A percentile compares a stretch with the other conserved stretches of the same genome.
Evolutionary conservation across 2,888 invertebrate species (phyloP).

Genomic region (Caenorhabditis virilis): DNA sequence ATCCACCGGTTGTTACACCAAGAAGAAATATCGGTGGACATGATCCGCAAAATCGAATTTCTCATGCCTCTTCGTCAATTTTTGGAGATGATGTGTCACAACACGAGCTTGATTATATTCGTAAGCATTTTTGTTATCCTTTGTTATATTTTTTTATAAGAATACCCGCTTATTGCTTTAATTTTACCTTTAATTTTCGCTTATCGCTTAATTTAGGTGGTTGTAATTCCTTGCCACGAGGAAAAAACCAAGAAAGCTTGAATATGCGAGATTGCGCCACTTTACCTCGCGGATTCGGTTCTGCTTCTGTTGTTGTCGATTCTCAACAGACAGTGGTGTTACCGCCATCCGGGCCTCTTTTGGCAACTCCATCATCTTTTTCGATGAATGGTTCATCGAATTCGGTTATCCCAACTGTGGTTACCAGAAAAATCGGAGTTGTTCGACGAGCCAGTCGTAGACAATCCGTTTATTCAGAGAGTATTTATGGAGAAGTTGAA

Average conservation of each 20-base stretch:
- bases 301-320: slow-evolving; percentile 12
- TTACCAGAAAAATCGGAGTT: slow-evolving; percentile 34
- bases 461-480: slow-evolving; percentile 44
- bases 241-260: slow-evolving; percentile 9
- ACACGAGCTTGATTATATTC: slow-evolving; percentile 34
- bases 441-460: slow-evolving; percentile 44
- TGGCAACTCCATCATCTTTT: slow-evolving; percentile 27
- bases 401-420: slow-evolving; percentile 35
- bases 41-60: slow-evolving; percentile 12
- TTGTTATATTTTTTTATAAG: slow-evolving; percentile 2
- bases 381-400: slow-evolving; percentile 28
- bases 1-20: slow-evolving; percentile 25
- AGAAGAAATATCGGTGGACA: slow-evolving; percentile 22
- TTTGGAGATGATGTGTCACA: slow-evolving; percentile 22
- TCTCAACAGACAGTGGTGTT: slow-evolving; percentile 13
- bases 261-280: slow-evolving; percentile 42
- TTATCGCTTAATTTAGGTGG: slow-evolving; percentile 38
- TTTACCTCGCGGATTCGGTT: slow-evolving; percentile 40
- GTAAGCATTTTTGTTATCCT: slow-evolving; percentile 1
- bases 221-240: slow-evolving; percentile 43
- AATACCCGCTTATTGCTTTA: not conserved
- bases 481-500: slow-evolving; percentile 43
- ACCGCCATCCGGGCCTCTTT: slow-evolving; percentile 41
- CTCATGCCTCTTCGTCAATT: slow-evolving; percentile 19
- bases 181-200: slow-evolving; percentile 4